Base-by-base conservation (phyloP, 2,113 vertebrate genomes). In the Centrocercus urophasianus region DNA sequence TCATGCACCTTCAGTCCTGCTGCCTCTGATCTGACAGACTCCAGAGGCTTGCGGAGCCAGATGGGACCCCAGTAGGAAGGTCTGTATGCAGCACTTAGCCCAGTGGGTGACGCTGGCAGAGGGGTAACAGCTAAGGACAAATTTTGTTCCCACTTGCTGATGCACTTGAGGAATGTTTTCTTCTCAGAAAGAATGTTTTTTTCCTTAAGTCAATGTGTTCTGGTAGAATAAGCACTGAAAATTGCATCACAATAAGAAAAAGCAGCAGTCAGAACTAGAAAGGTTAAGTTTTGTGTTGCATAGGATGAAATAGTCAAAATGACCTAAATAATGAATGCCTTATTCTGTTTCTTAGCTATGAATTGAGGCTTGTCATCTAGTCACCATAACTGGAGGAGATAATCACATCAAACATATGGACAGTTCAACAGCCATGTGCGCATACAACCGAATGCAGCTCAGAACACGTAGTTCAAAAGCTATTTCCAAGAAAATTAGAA, bases 181-280 rank as follows among this genome's bases (percentile, higher is more conserved):
- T 66, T 40, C 17, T 10, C 19, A 45, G 2, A 79, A 54, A 17
- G 36, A 63, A 43, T 5, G 21, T 59, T 56, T 30, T 30, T 67
- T 40, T 66, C 15, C 36, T 59, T 43, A 43, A 59, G 27, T 21
- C 34, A 71, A 69, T 19, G 27, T 0, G 0, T 25, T 77, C 43
- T 34, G 83, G 32, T 27, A 59, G 15, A 75, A 19, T 17, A 64
- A 74, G 45, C 24, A 78, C 21, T 2, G 21, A 81, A 66, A 86
- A 8, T n/a, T 11, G 28, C 7, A 27, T 4, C 1, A 0, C 7
- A 8, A 16, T 65, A 13, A 88, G 2, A 8, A 8, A 73, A 5
- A 59, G 27, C 21, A 86, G 42, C 54, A 88, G 52, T n/a, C 13
- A 74, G 28, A 84, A 60, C 1, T 14, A 75, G 21, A 25, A 85